Evolutionary conservation across 2,113 vertebrate genomes (phyloP).

Genomic region (Mastomys natalensis): DNA sequence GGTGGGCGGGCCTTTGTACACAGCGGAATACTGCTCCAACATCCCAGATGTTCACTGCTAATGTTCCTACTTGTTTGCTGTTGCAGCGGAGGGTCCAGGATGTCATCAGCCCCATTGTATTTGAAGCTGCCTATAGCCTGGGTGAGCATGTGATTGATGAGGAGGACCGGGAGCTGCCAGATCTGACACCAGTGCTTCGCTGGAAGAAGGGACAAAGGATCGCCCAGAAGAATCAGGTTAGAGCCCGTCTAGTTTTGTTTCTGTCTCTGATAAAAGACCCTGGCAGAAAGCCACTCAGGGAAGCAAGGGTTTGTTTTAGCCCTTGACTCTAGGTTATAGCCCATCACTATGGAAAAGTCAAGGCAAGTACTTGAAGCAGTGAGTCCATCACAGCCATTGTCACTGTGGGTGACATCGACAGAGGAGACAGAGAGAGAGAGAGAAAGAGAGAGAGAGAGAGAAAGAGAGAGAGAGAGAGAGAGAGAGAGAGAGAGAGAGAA

Average conservation of each 20-base stretch:
- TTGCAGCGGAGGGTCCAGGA: conserved; percentile 96
- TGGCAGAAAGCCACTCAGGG: neutral
- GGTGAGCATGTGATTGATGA: conserved; percentile 87
- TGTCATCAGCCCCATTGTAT: conserved; percentile 95
- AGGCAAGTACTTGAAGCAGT: neutral
- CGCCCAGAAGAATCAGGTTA: conserved; percentile 95
- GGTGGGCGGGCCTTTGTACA: neutral
- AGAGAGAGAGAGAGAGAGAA: no score
- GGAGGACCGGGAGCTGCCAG: conserved; percentile 90
- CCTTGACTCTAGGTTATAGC: neutral
- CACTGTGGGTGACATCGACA: neutral
- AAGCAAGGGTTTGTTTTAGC: neutral
- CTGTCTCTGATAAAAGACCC: neutral
- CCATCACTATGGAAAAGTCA: neutral
- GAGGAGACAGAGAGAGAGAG: no score
- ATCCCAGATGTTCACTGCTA: neutral
- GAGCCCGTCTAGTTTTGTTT: neutral
- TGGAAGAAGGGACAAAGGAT: conserved; percentile 97
- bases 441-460: no score
- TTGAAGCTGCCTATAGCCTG: conserved; percentile 95
- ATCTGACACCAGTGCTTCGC: conserved; percentile 93
- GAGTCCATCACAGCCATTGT: neutral
- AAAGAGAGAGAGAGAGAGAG: no score
- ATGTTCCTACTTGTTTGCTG: conserved; percentile 25
- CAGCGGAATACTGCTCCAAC: neutral